Evolutionary conservation across 1,140 invertebrate genomes (phyloP).

Genomic region (Drosophila asahinai): DNA sequence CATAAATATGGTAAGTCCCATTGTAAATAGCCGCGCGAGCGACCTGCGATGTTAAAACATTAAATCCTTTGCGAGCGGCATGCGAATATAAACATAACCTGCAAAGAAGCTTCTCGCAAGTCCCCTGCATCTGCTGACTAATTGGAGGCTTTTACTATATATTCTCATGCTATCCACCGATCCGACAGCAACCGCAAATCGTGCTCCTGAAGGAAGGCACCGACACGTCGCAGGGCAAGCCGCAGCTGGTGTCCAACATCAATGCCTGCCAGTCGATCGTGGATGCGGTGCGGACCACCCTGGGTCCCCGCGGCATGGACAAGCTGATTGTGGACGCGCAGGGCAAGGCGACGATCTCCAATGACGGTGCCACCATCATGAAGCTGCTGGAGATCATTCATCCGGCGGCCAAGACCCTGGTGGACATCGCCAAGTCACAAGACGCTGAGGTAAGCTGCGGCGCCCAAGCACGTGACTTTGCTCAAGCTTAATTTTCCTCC

Average conservation of each 20-base stretch:
- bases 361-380: conserved; percentile 99
- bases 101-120: conserved; percentile 82
- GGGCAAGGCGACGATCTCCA: conserved; percentile 98
- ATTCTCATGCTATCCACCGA: neutral
- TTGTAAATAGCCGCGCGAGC: conserved; percentile 42
- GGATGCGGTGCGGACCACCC: conserved; percentile 97
- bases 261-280: conserved; percentile 99
- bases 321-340: conserved; percentile 97
- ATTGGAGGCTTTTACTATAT: conserved; percentile 31
- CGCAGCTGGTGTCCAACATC: conserved; percentile 99
- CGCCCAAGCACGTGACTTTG: conserved; percentile 42
- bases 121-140: conserved; percentile 68
- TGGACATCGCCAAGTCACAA: conserved; percentile 99
- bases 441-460: conserved; percentile 95
- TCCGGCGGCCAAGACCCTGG: conserved; percentile 98
- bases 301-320: conserved; percentile 99
- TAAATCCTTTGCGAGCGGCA: conserved; percentile 21
- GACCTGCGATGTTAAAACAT: neutral
- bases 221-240: conserved; percentile 97
- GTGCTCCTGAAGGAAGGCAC: conserved; percentile 99
- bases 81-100: conserved; percentile 78
- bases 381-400: conserved; percentile 98
- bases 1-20: conserved; percentile 72
- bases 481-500: conserved; percentile 22
- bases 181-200: conserved; percentile 97